Percentiles rank a stretch among this genome's conserved stretches.
phyloP scores from a whole-genome alignment of 2,888 invertebrate genomes.

The Drosophila merina region DNA sequence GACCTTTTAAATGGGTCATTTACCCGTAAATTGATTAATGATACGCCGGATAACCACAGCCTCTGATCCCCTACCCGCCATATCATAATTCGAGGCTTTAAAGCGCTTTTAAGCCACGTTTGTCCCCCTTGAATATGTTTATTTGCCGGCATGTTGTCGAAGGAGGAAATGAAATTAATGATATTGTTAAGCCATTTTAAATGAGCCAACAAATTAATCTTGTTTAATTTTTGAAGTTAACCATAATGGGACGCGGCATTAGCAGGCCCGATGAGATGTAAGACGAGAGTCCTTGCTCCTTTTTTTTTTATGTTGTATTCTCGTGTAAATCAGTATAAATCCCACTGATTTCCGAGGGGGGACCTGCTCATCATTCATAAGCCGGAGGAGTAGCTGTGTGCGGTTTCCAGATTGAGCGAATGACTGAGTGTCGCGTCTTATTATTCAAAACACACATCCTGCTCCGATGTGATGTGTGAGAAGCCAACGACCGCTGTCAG shows the following conservation, averaged over 20 bases:
- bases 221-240: slow-evolving; percentile 48
- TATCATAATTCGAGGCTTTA: slow-evolving; percentile 20
- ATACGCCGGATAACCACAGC: neutral
- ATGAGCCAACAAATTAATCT: slow-evolving; percentile 71
- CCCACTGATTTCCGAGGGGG: slow-evolving; percentile 33
- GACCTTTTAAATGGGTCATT: slow-evolving; percentile 53
- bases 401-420: slow-evolving; percentile 52
- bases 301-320: slow-evolving; percentile 8
- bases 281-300: neutral
- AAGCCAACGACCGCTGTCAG: slow-evolving; percentile 49
- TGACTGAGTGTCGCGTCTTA: slow-evolving; percentile 46
- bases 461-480: neutral
- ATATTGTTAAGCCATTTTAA: slow-evolving; percentile 53
- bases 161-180: slow-evolving; percentile 61
- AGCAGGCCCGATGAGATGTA: slow-evolving; percentile 23
- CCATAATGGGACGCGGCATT: slow-evolving; percentile 35
- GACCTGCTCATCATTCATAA: slow-evolving; percentile 68
- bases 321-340: slow-evolving; percentile 25
- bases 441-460: slow-evolving; percentile 57
- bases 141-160: slow-evolving; percentile 1
- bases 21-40: slow-evolving; percentile 66
- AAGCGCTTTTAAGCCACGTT: slow-evolving; percentile 31
- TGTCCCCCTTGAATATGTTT: slow-evolving; percentile 36
- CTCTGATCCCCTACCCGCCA: neutral
- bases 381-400: slow-evolving; percentile 10